These are phyloP conservation scores for Cerastis rubricosa DNA, from an alignment of 2,888 invertebrate genomes.

Conservation along the genomic window DNA sequence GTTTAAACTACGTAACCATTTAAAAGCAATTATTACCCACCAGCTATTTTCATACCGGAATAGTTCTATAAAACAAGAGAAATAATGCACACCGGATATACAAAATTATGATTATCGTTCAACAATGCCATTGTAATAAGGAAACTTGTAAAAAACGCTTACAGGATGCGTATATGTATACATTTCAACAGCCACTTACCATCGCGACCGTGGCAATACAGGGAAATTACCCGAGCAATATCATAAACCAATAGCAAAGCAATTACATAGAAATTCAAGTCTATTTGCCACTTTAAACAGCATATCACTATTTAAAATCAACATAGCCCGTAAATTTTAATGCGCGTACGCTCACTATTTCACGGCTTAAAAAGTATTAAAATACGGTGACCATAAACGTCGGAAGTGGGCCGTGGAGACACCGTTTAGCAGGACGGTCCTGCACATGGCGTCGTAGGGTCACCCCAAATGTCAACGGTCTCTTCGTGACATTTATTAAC, in stretches of 20 bases:
- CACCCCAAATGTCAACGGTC: conserved; percentile 80
- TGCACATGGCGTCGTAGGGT: conserved; percentile 69
- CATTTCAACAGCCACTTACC: conserved; percentile 27
- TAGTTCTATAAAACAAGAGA: conserved; percentile 19
- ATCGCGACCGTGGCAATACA: conserved; percentile 6
- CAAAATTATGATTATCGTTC: conserved; percentile 26
- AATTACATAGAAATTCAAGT: conserved; percentile 48
- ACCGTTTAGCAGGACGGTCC: conserved; percentile 69
- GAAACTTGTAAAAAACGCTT: conserved; percentile 13
- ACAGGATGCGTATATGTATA: conserved; percentile 11
- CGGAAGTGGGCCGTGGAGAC: conserved; percentile 73
- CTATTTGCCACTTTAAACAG: conserved; percentile 43
- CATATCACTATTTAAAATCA: conserved; percentile 47
- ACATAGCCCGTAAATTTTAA: conserved; percentile 40
- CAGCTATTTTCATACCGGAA: conserved; percentile 7
- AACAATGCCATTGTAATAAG: conserved; percentile 18
- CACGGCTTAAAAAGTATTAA: conserved; percentile 54
- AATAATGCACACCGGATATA: conserved; percentile 6
- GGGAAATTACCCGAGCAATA: conserved; percentile 6
- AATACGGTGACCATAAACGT: conserved; percentile 72
- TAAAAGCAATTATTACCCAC: conserved; percentile 20
- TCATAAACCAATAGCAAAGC: conserved; percentile 31
- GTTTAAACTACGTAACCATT: conserved; percentile 2
- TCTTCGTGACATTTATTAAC: conserved; percentile 88
- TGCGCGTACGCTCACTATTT: conserved; percentile 43